A percentile compares a stretch with the other conserved stretches of the same genome.
Evolutionary conservation across 2,113 vertebrate species (phyloP).

Genomic region (Columbina picui): DNA sequence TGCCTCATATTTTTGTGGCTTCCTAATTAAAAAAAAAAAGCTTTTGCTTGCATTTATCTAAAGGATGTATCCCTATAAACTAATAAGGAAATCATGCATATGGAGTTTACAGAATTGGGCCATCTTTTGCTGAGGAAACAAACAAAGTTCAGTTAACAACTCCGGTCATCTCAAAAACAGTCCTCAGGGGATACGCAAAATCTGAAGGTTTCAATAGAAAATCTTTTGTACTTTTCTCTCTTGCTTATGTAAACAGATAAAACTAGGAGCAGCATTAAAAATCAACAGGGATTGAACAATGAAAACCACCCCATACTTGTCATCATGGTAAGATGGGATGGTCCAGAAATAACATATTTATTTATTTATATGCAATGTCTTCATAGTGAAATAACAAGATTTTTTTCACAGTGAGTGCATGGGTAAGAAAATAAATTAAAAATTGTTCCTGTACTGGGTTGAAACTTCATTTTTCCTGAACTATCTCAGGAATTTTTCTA

Average conservation of each 20-base stretch:
- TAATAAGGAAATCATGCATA: not conserved
- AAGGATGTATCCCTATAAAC: not conserved
- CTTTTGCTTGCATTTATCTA: constrained; percentile 1
- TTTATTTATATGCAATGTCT: not conserved
- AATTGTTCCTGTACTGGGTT: not conserved
- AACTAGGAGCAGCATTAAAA: not conserved
- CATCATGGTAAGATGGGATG: not conserved
- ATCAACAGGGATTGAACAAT: not conserved
- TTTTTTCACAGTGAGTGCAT: not conserved
- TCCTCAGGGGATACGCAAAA: not conserved
- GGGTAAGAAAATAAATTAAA: not conserved
- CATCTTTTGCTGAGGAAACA: not conserved
- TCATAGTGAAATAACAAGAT: not conserved
- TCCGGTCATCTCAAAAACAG: not conserved
- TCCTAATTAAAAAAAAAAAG: constrained; percentile 13
- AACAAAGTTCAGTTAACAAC: not conserved
- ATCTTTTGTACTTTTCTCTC: not conserved
- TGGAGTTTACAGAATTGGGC: not conserved
- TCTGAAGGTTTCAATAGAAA: not conserved
- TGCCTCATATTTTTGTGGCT: not conserved
- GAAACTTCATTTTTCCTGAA: not conserved
- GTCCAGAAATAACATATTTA: not conserved
- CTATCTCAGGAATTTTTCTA: not conserved
- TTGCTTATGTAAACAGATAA: not conserved
- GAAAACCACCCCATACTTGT: not conserved